A percentile compares a stretch with the other conserved stretches of the same genome.
Evolutionary conservation across 1,140 invertebrate species (phyloP).

Genomic region (Aphaenogaster floridana): DNA sequence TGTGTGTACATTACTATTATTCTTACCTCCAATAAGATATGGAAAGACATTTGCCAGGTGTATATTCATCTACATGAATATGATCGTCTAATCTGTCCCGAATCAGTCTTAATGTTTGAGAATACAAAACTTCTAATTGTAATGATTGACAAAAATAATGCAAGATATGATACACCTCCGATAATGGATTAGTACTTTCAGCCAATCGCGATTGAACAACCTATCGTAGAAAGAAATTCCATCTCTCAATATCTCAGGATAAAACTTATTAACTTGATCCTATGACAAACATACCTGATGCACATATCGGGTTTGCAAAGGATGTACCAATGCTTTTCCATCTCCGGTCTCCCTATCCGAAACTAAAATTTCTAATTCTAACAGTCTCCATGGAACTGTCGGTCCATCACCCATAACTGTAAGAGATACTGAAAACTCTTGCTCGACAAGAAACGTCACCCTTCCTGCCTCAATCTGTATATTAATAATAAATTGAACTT

Average conservation of each 20-base stretch:
- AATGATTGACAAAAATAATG: constrained; percentile 98
- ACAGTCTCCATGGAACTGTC: constrained; percentile 96
- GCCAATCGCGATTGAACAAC: constrained; percentile 95
- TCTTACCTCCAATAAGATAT: constrained; percentile 97
- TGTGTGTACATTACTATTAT: background rate
- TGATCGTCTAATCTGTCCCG: constrained; percentile 96
- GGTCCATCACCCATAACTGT: constrained; percentile 99
- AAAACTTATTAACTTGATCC: background rate
- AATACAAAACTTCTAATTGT: constrained; percentile 97
- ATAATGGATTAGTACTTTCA: constrained; percentile 93
- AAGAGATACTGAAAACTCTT: constrained; percentile 98
- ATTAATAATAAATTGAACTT: constrained; percentile 42
- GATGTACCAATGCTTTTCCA: constrained; percentile 97
- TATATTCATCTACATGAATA: constrained; percentile 97
- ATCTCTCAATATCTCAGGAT: constrained; percentile 1
- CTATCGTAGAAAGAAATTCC: constrained; percentile 69
- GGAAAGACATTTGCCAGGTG: constrained; percentile 94
- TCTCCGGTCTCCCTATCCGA: constrained; percentile 99
- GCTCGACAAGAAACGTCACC: constrained; percentile 97
- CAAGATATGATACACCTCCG: constrained; percentile 95
- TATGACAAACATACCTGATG: constrained; percentile 90
- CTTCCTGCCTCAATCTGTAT: constrained; percentile 95
- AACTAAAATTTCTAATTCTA: constrained; percentile 98
- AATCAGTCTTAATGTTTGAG: constrained; percentile 96
- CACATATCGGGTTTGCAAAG: constrained; percentile 96